A percentile compares a stretch with the other conserved stretches of the same genome.
phyloP scores from a whole-genome alignment of 1,140 invertebrate genomes.

The Pemphigus obesinymphae region DNA sequence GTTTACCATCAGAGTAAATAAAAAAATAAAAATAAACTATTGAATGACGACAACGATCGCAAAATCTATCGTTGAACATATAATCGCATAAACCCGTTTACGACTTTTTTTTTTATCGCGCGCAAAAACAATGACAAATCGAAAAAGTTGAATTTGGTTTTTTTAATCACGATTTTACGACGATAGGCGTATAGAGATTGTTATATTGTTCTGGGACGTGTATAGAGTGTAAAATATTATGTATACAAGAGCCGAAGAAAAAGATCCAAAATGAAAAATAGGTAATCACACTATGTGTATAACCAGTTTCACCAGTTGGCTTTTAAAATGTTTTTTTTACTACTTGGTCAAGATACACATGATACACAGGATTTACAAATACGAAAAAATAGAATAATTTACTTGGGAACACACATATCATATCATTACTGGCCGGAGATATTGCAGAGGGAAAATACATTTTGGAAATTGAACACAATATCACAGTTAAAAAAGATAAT shows the following conservation, averaged over 20 bases:
- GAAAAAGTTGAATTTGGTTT: neutral
- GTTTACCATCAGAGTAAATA: neutral
- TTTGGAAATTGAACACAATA: too few species aligned
- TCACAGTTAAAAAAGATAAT: constrained; percentile 13
- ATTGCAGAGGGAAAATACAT: too few species aligned
- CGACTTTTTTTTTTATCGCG: neutral
- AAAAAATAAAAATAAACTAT: neutral
- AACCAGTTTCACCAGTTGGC: neutral
- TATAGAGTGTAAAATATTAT: neutral
- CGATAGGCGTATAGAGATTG: neutral
- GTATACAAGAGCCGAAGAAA: neutral
- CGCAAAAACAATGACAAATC: neutral
- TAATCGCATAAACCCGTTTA: neutral
- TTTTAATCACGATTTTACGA: neutral
- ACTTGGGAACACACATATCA: neutral
- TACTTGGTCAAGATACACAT: too few species aligned
- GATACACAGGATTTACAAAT: too few species aligned
- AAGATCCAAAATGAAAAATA: neutral
- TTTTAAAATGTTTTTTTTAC: neutral
- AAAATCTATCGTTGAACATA: neutral
- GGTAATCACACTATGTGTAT: neutral
- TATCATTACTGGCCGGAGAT: neutral
- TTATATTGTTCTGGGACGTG: neutral
- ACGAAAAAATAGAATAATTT: constrained; percentile 7
- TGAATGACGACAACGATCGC: neutral